Percentiles rank a stretch among this genome's conserved stretches.
phyloP scores from a whole-genome alignment of 2,797 vertebrate genomes.

The Sebastes kiyomatsui region DNA sequence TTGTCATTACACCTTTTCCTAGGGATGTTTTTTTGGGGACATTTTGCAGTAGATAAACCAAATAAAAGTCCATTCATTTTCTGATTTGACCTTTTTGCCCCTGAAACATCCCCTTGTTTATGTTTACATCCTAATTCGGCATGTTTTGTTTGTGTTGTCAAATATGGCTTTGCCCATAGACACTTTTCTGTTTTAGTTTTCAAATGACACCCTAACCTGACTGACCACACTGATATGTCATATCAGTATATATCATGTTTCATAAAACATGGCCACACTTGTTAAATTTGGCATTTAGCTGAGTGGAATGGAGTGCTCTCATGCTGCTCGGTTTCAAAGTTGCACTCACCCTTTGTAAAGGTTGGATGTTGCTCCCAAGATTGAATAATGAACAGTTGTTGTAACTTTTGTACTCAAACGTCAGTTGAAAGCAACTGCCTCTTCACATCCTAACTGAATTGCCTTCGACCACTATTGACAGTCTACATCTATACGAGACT shows the following conservation, averaged over 20 bases:
- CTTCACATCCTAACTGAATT: slow-evolving; percentile 81
- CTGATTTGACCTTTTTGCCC: slow-evolving; percentile 19
- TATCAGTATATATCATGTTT: background rate
- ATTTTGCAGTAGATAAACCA: slow-evolving; percentile 45
- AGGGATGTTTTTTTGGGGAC: slow-evolving; percentile 10
- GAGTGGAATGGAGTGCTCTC: slow-evolving; percentile 58
- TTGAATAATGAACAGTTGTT: slow-evolving; percentile 73
- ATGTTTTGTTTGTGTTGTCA: slow-evolving; percentile 11
- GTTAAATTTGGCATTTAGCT: slow-evolving; percentile 48
- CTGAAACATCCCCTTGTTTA: slow-evolving; percentile 5
- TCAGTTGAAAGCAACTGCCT: slow-evolving; percentile 82
- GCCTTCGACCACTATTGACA: slow-evolving; percentile 78
- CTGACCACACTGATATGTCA: slow-evolving; percentile 4
- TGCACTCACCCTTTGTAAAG: slow-evolving; percentile 80
- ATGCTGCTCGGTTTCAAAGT: slow-evolving; percentile 75
- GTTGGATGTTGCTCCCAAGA: slow-evolving; percentile 71
- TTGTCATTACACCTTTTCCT: slow-evolving; percentile 17
- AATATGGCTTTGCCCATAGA: slow-evolving; percentile 3
- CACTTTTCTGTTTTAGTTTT: slow-evolving; percentile 14
- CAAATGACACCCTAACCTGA: slow-evolving; percentile 26
- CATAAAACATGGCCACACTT: slow-evolving; percentile 16
- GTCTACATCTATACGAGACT: slow-evolving; percentile 79
- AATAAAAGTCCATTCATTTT: slow-evolving; percentile 39
- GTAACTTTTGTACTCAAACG: slow-evolving; percentile 82
- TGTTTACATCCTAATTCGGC: slow-evolving; percentile 31